Percentiles rank a stretch among this genome's conserved stretches.
Evolutionary conservation across 2,113 vertebrate genomes (phyloP).

Genomic region (Chunga burmeisteri): DNA sequence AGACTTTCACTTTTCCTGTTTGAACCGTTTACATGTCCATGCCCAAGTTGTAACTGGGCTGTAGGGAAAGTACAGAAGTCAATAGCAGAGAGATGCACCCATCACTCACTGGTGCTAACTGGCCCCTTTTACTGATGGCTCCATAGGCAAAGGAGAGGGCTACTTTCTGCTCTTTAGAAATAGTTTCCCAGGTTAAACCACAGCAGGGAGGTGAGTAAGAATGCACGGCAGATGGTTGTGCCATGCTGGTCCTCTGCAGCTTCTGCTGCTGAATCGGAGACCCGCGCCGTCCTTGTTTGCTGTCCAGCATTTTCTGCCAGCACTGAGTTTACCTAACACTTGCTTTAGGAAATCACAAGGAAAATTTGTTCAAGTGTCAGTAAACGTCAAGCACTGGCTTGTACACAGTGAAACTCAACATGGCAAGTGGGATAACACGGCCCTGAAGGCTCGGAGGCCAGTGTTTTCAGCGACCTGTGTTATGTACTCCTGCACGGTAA

Average conservation of each 20-base stretch:
- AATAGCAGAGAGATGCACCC: background rate
- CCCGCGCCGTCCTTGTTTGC: fast-evolving
- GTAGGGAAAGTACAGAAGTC: background rate
- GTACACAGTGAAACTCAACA: background rate
- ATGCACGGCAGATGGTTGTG: background rate
- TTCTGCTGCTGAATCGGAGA: background rate
- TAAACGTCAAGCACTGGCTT: background rate
- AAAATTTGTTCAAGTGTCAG: background rate
- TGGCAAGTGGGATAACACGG: background rate
- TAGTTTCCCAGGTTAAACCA: background rate
- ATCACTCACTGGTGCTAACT: background rate
- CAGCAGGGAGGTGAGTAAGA: background rate
- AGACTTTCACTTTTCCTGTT: background rate
- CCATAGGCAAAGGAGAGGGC: background rate
- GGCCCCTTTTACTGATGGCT: background rate
- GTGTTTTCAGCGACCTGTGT: background rate
- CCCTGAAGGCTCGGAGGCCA: background rate
- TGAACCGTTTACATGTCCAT: background rate
- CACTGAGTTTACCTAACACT: background rate
- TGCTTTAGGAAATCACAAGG: background rate
- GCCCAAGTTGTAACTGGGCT: background rate
- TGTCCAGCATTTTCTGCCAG: background rate
- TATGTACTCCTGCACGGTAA: background rate
- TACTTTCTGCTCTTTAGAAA: background rate
- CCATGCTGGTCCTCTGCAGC: background rate